A percentile compares a stretch with the other conserved stretches of the same genome.
Conservation (phyloP, 2,113 vertebrate genomes). For the Ochotona princeps region DNA sequence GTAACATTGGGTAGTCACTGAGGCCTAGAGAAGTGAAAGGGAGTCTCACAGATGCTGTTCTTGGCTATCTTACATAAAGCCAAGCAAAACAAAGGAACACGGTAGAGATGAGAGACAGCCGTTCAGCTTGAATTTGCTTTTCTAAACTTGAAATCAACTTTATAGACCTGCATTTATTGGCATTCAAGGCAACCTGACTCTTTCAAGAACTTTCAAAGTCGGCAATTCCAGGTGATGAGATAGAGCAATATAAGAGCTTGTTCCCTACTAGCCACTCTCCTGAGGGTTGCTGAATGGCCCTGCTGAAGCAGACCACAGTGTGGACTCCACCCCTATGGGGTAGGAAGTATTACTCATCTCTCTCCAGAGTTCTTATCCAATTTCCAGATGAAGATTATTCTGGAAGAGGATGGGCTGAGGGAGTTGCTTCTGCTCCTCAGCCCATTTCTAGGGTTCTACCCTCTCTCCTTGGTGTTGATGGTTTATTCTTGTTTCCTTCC, state of each 20-base stretch:
- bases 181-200: neutral
- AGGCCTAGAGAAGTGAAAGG: conserved; percentile 47
- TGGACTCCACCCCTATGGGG: neutral
- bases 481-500: neutral
- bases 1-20: conserved; percentile 30
- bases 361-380: neutral
- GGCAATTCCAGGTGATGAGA: neutral
- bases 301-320: rapidly evolving
- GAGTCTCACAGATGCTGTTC: conserved; percentile 17
- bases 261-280: rapidly evolving
- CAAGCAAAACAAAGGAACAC: conserved; percentile 43
- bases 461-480: neutral
- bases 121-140: conserved; percentile 49
- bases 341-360: neutral
- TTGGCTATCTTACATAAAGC: conserved; percentile 46
- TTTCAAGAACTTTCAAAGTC: neutral
- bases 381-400: neutral
- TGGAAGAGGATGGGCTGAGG: neutral
- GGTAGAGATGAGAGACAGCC: neutral
- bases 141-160: neutral
- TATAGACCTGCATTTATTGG: neutral
- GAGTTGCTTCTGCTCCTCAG: neutral
- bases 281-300: neutral
- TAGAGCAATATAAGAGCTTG: rapidly evolving
- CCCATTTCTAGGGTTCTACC: neutral